Evolutionary conservation across 2,113 vertebrate genomes (phyloP).

Genomic region (Spheniscus mendiculus): DNA sequence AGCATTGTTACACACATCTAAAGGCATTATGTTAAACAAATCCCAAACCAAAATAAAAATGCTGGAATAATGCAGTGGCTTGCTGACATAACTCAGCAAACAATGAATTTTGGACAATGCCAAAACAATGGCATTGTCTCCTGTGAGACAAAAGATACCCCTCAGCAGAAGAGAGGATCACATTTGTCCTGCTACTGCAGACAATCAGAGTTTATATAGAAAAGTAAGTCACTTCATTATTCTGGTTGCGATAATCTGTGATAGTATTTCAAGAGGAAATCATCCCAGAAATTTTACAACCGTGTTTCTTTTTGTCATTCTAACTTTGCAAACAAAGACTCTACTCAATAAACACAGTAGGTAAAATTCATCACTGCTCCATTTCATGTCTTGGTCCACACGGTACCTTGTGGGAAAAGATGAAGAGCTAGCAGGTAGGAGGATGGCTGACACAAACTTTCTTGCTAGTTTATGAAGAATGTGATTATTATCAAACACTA

Average conservation of each 20-base stretch:
- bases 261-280: not conserved
- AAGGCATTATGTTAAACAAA: not conserved
- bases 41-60: not conserved
- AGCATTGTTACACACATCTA: not conserved
- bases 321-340: not conserved
- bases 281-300: not conserved
- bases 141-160: not conserved
- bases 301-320: not conserved
- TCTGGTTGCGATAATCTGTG: not conserved
- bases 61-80: not conserved
- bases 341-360: not conserved
- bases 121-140: not conserved
- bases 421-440: not conserved
- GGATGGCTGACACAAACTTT: not conserved
- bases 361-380: not conserved
- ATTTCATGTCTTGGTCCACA: not conserved
- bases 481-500: not conserved
- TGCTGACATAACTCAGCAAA: constrained; percentile 20
- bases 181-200: constrained; percentile 23
- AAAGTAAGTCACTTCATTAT: not conserved
- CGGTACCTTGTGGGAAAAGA: not conserved
- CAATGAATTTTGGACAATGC: not conserved
- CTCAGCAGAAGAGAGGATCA: not conserved
- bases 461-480: not conserved
- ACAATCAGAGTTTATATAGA: not conserved